These are phyloP conservation scores for Alauda arvensis DNA, from an alignment of 2,797 vertebrate species.

Conservation along the genomic window DNA sequence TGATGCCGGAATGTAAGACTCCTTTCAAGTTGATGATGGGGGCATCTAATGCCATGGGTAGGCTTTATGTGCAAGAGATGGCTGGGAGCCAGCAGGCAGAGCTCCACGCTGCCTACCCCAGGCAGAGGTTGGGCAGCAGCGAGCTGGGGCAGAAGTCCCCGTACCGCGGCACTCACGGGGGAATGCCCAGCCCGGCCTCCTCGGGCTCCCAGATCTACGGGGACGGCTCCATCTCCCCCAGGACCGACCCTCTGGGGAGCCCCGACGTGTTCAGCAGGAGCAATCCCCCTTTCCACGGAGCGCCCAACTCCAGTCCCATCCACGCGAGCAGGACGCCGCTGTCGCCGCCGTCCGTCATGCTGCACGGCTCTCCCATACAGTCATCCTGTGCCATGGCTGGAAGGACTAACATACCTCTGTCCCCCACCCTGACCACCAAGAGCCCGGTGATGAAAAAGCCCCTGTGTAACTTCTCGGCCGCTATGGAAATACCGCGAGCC, in stretches of 20 bases:
- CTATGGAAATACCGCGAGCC: constrained; percentile 88
- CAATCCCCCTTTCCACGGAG: constrained; percentile 85
- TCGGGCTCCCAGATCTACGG: constrained; percentile 87
- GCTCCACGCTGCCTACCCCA: constrained; percentile 84
- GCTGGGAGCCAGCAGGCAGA: constrained; percentile 84
- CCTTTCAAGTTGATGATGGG: constrained; percentile 91
- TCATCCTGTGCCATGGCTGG: constrained; percentile 91
- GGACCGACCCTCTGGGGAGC: constrained; percentile 88
- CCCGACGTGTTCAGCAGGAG: constrained; percentile 87
- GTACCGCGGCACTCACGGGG: constrained; percentile 81
- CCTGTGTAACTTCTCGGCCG: constrained; percentile 85
- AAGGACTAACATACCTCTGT: constrained; percentile 97
- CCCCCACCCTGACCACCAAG: constrained; percentile 91
- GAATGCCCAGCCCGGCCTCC: constrained; percentile 90
- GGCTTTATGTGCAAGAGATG: constrained; percentile 83
- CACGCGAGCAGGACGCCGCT: constrained; percentile 88
- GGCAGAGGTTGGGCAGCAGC: constrained; percentile 83
- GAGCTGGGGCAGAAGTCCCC: constrained; percentile 93
- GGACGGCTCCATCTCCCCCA: constrained; percentile 90
- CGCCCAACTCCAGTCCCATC: constrained; percentile 83
- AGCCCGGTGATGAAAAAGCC: constrained; percentile 92
- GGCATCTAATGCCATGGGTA: constrained; percentile 80
- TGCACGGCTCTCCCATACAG: constrained; percentile 90
- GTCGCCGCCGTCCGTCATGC: constrained; percentile 86
- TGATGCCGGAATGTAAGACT: constrained; percentile 90